Evolutionary conservation across 2,888 invertebrate species (phyloP).

Genomic region (Megalurothrips usitatus): DNA sequence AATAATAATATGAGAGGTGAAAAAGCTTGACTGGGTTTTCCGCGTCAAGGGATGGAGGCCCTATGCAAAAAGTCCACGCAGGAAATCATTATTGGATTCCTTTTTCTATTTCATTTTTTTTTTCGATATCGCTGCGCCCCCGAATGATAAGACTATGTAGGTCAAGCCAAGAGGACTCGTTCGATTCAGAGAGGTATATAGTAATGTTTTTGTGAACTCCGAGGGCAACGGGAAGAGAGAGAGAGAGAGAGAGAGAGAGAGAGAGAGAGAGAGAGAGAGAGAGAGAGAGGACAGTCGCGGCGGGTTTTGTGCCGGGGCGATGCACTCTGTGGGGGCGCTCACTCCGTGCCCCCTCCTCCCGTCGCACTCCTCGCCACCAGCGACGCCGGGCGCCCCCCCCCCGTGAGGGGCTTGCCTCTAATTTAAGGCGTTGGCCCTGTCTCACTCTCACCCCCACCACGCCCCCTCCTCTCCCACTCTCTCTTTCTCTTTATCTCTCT

Average conservation of each 20-base stretch:
- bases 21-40: no score
- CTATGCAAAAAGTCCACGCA: no score
- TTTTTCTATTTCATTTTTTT: no score
- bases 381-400: slow-evolving; percentile 28
- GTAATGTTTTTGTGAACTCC: no score
- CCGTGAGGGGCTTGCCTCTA: neutral
- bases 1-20: no score
- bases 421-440: slow-evolving; percentile 7
- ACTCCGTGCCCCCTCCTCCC: slow-evolving; percentile 27
- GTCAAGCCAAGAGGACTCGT: no score
- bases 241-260: slow-evolving; percentile 30
- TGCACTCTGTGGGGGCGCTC: slow-evolving; percentile 27
- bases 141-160: no score
- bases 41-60: no score
- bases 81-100: no score
- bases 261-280: slow-evolving; percentile 31
- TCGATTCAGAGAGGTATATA: no score
- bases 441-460: slow-evolving; percentile 29
- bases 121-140: no score
- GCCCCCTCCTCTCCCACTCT: slow-evolving; percentile 28
- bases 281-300: slow-evolving; percentile 10
- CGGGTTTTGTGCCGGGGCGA: slow-evolving; percentile 28
- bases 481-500: neutral
- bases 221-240: slow-evolving; percentile 27
- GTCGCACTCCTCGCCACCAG: slow-evolving; percentile 21